Conservation (phyloP, 2,888 invertebrate species). For the Andrena minutula region DNA sequence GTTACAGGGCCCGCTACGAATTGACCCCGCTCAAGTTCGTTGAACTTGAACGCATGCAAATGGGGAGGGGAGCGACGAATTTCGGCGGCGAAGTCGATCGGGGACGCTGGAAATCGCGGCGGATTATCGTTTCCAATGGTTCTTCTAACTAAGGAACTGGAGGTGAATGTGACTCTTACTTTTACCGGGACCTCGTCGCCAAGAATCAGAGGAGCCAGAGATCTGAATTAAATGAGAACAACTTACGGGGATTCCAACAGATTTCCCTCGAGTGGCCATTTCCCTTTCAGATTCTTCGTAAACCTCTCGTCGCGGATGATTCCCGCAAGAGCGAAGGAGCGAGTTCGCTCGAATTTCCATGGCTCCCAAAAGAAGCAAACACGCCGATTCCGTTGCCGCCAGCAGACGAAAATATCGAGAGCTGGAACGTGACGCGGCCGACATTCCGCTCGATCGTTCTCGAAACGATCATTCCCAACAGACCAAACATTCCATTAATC, state of each 20-base stretch:
- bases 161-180: too few relatives aligned
- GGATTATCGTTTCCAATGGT: background rate
- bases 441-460: constrained; percentile 2
- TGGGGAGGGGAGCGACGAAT: constrained; percentile 28
- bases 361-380: background rate
- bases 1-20: constrained; percentile 62
- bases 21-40: constrained; percentile 71
- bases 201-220: too few relatives aligned
- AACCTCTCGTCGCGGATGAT: too few relatives aligned
- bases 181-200: too few relatives aligned
- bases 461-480: constrained; percentile 8
- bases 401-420: constrained; percentile 19
- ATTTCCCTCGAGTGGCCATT: too few relatives aligned
- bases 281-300: too few relatives aligned
- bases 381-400: background rate
- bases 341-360: background rate
- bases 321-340: background rate
- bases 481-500: constrained; percentile 15
- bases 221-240: too few relatives aligned
- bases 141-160: background rate
- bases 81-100: constrained; percentile 14
- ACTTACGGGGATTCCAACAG: too few relatives aligned
- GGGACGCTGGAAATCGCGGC: constrained; percentile 1
- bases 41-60: constrained; percentile 66
- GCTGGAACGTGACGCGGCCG: constrained; percentile 26